A percentile compares a stretch with the other conserved stretches of the same genome.
Conservation (phyloP, 2,888 invertebrate genomes). For the Oscheius sp. region DNA sequence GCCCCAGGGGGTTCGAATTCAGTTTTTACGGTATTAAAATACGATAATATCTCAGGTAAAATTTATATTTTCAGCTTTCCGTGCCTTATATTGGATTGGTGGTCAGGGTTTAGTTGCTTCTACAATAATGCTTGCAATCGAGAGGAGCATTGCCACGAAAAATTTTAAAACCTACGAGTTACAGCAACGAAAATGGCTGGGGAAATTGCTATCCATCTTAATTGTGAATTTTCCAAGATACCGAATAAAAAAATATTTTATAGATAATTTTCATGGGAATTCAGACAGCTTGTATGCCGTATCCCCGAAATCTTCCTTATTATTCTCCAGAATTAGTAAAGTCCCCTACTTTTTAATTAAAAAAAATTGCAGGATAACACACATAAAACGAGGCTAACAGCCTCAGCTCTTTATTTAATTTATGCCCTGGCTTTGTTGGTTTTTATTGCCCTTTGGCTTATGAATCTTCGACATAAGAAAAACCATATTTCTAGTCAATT, state of each 20-base stretch:
- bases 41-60: neutral
- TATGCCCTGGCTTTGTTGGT: neutral
- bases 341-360: neutral
- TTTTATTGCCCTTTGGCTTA: conserved; percentile 7
- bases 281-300: neutral
- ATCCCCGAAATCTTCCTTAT: conserved; percentile 4
- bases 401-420: neutral
- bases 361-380: conserved; percentile 1
- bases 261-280: conserved; percentile 1
- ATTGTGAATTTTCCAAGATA: neutral
- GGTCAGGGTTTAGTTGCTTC: conserved; percentile 17
- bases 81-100: conserved; percentile 10
- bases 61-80: neutral
- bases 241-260: neutral
- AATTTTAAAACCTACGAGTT: neutral
- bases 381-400: neutral
- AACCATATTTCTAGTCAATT: neutral
- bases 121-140: conserved; percentile 18
- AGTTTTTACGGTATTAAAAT: too few relatives aligned
- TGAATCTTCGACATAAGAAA: conserved; percentile 2
- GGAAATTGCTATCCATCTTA: neutral
- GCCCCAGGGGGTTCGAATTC: too few relatives aligned
- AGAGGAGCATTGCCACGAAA: conserved; percentile 6
- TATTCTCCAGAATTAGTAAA: conserved; percentile 18
- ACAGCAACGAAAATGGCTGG: neutral